phyloP scores from a whole-genome alignment of 2,113 vertebrate genomes.

The Zosterops lateralis region DNA sequence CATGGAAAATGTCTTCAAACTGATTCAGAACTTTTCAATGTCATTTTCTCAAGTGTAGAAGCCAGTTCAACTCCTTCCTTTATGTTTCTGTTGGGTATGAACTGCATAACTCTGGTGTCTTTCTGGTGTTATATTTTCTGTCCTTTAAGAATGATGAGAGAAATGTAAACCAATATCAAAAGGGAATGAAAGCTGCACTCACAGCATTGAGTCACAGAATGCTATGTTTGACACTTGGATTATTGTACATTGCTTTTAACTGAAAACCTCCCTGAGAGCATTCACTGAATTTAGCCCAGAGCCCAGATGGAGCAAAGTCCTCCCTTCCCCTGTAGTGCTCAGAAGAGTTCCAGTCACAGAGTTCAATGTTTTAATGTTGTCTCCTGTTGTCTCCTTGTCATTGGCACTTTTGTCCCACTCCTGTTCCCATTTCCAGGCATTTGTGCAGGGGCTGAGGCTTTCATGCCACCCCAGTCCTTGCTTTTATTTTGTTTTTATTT shows the following conservation, averaged over 20 bases:
- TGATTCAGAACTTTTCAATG: not conserved
- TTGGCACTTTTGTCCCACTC: not conserved
- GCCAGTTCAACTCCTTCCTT: not conserved
- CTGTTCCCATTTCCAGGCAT: not conserved
- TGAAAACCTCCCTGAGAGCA: not conserved
- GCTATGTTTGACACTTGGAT: not conserved
- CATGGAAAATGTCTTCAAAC: not conserved
- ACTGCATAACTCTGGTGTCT: not conserved
- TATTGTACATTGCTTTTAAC: not conserved
- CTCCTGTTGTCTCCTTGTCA: not conserved
- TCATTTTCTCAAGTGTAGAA: not conserved
- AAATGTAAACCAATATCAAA: not conserved
- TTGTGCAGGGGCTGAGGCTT: not conserved
- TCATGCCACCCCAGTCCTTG: fast-evolving
- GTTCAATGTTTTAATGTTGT: not conserved
- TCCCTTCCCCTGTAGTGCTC: not conserved
- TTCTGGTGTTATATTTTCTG: not conserved
- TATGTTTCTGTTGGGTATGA: not conserved
- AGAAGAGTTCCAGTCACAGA: not conserved
- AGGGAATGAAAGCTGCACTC: not conserved
- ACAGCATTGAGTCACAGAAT: not conserved
- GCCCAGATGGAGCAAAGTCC: not conserved
- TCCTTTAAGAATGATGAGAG: not conserved
- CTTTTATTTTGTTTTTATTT: not conserved
- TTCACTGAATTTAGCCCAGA: not conserved